These are phyloP conservation scores for Oxytorus armatus DNA, from an alignment of 2,888 invertebrate species.

Conservation along the genomic window DNA sequence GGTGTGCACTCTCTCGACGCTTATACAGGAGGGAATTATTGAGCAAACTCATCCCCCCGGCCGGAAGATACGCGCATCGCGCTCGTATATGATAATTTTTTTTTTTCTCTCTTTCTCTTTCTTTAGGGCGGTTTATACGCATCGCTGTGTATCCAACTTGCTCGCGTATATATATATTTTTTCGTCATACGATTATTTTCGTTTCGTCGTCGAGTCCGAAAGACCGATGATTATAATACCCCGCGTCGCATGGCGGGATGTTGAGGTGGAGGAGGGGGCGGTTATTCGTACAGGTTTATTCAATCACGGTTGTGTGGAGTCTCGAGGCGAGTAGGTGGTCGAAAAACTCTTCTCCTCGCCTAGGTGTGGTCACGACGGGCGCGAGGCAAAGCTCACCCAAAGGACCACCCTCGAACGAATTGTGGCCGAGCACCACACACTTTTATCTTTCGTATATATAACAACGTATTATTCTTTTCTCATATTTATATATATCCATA, in stretches of 20 bases:
- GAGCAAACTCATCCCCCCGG: no score
- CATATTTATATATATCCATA: not conserved
- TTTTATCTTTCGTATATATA: conserved; percentile 51
- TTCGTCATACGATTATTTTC: conserved; percentile 60
- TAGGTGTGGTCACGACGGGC: conserved; percentile 62
- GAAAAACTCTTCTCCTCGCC: conserved; percentile 39
- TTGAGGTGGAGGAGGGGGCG: conserved; percentile 26
- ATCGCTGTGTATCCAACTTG: not conserved
- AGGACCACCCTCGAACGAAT: conserved; percentile 60
- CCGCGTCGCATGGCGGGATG: no score
- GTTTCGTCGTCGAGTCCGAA: conserved; percentile 30
- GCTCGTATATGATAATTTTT: no score
- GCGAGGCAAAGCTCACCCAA: conserved; percentile 36
- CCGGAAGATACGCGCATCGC: no score
- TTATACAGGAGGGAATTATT: no score
- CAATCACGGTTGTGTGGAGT: not conserved
- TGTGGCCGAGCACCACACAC: conserved; percentile 46
- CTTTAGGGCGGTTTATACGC: not conserved
- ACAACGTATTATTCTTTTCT: not conserved
- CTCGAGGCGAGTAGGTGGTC: not conserved
- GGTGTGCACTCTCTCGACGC: no score
- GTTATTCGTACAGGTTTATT: not conserved
- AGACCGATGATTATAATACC: conserved; percentile 49
- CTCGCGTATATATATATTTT: conserved; percentile 16
- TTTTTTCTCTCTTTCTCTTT: no score